Conservation (phyloP, 2,113 vertebrate species). For the Tupaia tana region DNA sequence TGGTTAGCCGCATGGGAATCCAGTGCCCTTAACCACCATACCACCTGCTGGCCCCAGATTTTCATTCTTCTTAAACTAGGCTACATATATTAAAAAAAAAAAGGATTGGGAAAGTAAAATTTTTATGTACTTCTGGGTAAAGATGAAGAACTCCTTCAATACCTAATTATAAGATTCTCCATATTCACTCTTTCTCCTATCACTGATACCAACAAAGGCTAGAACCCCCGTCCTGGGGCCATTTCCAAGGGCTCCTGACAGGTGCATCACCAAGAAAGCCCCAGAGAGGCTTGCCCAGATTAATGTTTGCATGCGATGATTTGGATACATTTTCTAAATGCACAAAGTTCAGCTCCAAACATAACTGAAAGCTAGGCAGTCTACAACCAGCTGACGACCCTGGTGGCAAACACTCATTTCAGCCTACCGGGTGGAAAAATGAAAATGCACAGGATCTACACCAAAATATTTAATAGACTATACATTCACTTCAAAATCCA, state of each 20-base stretch:
- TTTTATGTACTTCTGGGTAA: constrained; percentile 56
- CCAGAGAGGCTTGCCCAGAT: constrained; percentile 19
- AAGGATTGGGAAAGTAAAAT: constrained; percentile 16
- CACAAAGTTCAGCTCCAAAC: constrained; percentile 46
- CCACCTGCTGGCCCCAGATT: not conserved
- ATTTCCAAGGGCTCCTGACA: constrained; percentile 43
- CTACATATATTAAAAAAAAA: not conserved
- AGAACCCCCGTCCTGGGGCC: not conserved
- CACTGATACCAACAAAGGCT: constrained; percentile 24
- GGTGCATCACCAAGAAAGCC: constrained; percentile 3
- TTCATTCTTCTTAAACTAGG: not conserved
- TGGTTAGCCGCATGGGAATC: too few relatives aligned
- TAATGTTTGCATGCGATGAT: constrained; percentile 29
- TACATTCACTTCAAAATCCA: constrained; percentile 53
- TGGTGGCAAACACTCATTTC: constrained; percentile 56
- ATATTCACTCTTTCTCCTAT: constrained; percentile 19
- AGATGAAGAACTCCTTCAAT: constrained; percentile 8
- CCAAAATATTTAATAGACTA: constrained; percentile 50
- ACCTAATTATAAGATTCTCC: constrained; percentile 1
- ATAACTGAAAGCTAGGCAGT: constrained; percentile 54
- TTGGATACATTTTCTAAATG: constrained; percentile 47
- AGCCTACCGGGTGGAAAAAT: constrained; percentile 57
- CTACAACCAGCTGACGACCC: constrained; percentile 46
- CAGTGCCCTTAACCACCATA: too few relatives aligned
- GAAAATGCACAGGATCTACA: constrained; percentile 36